Evolutionary conservation across 2,888 invertebrate genomes (phyloP).

Genomic region (Chouioia cunea): DNA sequence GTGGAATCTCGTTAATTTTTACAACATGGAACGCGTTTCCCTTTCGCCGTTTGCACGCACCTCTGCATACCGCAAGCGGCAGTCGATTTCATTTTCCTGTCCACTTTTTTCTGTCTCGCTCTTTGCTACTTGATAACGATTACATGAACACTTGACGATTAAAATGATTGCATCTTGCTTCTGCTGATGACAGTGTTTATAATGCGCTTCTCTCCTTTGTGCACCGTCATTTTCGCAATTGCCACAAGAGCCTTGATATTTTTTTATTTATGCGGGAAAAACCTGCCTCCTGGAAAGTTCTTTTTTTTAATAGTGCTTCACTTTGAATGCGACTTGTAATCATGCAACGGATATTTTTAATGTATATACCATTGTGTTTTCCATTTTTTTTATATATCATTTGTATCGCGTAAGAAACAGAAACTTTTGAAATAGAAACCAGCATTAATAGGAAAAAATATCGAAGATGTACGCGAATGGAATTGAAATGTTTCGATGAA

Average conservation of each 20-base stretch:
- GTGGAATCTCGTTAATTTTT: slow-evolving; percentile 45
- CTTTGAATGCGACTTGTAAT: no score
- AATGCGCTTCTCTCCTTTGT: not conserved
- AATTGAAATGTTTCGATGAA: no score
- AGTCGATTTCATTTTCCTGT: slow-evolving; percentile 39
- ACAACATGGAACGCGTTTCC: slow-evolving; percentile 54
- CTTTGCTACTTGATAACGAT: not conserved
- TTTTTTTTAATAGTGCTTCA: not conserved
- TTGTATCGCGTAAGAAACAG: not conserved
- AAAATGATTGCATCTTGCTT: not conserved
- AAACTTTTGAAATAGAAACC: no score
- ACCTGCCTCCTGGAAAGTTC: not conserved
- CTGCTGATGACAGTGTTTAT: slow-evolving; percentile 1
- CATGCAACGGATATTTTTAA: no score
- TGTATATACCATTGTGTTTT: not conserved
- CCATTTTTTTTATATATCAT: not conserved
- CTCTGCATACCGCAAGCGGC: slow-evolving; percentile 27
- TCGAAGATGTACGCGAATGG: no score
- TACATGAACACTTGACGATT: slow-evolving; percentile 1
- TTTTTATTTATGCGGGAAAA: not conserved
- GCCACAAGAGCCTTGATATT: not conserved
- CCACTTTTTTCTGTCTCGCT: slow-evolving; percentile 5
- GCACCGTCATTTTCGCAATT: slow-evolving; percentile 5
- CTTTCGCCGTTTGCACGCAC: slow-evolving; percentile 50
- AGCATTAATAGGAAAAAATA: no score